Evolutionary conservation across 2,797 vertebrate species (phyloP).

Genomic region (Meda fulgida): DNA sequence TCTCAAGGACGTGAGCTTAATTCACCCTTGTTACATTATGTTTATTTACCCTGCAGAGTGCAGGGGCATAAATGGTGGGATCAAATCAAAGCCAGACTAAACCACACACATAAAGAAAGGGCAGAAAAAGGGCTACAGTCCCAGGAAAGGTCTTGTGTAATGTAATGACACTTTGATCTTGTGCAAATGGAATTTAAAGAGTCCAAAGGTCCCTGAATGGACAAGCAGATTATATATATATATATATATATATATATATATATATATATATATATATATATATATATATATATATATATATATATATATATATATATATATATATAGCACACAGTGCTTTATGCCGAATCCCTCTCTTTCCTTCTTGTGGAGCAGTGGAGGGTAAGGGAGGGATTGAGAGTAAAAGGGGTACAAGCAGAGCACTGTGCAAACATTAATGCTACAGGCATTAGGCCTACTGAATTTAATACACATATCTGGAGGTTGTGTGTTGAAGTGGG

Average conservation of each 20-base stretch:
- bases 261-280: conserved; percentile 11
- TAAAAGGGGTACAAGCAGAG: conserved; percentile 38
- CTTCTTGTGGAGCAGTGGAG: conserved; percentile 14
- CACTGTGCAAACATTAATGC: conserved; percentile 54
- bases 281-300: conserved; percentile 3
- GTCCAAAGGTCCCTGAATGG: conserved; percentile 59
- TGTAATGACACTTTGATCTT: conserved; percentile 66
- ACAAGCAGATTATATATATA: conserved; percentile 49
- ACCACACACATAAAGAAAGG: conserved; percentile 39
- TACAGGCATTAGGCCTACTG: conserved; percentile 54
- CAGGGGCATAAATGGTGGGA: conserved; percentile 49
- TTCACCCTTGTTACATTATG: conserved; percentile 65
- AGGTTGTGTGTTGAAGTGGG: conserved; percentile 64
- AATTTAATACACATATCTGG: conserved; percentile 70
- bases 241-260: conserved; percentile 18
- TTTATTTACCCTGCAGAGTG: conserved; percentile 63
- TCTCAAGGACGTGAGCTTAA: conserved; percentile 52
- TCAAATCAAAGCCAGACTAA: conserved; percentile 53
- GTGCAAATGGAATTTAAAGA: conserved; percentile 68
- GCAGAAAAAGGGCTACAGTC: conserved; percentile 35
- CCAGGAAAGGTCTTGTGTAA: conserved; percentile 53
- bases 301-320: conserved; percentile 18
- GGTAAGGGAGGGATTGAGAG: conserved; percentile 11
- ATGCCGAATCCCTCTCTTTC: conserved; percentile 36
- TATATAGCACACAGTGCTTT: conserved; percentile 3